Percentiles rank a stretch among this genome's conserved stretches.
phyloP scores from a whole-genome alignment of 2,113 vertebrate species.

The Caretta caretta region DNA sequence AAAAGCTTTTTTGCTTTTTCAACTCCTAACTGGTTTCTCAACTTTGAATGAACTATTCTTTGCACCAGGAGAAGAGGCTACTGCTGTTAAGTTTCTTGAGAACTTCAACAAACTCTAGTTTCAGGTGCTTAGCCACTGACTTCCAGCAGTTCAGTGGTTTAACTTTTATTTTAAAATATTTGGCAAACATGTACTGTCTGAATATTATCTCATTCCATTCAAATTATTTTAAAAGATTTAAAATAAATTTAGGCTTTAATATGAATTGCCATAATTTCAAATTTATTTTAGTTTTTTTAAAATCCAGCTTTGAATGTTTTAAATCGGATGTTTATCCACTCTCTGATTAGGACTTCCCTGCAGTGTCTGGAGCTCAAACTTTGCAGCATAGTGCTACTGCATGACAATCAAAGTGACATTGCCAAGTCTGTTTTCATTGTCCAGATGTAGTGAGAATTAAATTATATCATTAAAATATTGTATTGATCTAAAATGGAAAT shows the following conservation, averaged over 20 bases:
- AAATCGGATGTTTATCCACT: neutral
- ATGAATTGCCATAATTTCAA: neutral
- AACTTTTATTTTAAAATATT: neutral
- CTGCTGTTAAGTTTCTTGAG: neutral
- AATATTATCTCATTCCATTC: neutral
- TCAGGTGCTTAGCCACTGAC: neutral
- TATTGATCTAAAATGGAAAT: neutral
- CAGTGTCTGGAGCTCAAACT: neutral
- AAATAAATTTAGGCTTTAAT: neutral
- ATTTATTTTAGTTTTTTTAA: neutral
- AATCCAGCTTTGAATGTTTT: neutral
- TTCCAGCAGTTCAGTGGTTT: neutral
- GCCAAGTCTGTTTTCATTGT: neutral
- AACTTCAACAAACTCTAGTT: neutral
- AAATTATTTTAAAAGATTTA: neutral
- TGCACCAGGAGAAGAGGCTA: neutral
- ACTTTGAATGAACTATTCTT: neutral
- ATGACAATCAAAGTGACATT: neutral
- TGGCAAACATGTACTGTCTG: neutral
- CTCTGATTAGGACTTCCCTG: neutral
- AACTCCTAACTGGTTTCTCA: neutral
- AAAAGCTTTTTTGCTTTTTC: neutral
- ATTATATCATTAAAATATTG: neutral
- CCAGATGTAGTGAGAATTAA: neutral
- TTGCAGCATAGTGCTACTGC: neutral